phyloP scores from a whole-genome alignment of 2,797 vertebrate genomes.

The Apodemus agrarius region DNA sequence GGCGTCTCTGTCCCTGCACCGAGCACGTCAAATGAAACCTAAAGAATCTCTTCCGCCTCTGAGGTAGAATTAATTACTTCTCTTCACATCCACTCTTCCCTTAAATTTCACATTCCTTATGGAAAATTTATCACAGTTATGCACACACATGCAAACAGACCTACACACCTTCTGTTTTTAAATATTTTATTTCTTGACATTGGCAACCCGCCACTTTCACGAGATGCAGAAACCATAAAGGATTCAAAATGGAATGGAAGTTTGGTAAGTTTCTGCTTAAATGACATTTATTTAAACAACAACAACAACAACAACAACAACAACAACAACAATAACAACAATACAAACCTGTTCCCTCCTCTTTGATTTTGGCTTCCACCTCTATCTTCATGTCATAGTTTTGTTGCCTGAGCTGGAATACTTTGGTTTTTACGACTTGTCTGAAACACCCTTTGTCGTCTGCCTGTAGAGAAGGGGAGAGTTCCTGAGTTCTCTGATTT shows the following conservation, averaged over 20 bases:
- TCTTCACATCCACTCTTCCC: background rate
- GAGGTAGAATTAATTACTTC: background rate
- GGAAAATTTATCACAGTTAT: background rate
- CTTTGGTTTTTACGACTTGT: slow-evolving; percentile 79
- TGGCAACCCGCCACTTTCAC: background rate
- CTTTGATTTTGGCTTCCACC: slow-evolving; percentile 84
- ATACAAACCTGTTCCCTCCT: slow-evolving; percentile 86
- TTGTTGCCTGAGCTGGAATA: slow-evolving; percentile 80
- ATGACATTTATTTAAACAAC: background rate
- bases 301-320: too few relatives aligned
- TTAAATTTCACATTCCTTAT: background rate
- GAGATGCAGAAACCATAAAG: background rate
- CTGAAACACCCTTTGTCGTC: slow-evolving; percentile 85
- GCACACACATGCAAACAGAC: background rate
- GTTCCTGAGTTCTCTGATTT: background rate
- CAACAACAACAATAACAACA: too few relatives aligned
- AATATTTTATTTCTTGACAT: background rate
- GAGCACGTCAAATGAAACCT: background rate
- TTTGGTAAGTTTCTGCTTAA: background rate
- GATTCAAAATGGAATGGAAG: background rate
- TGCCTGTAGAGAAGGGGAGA: slow-evolving; percentile 77
- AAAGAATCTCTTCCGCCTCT: background rate
- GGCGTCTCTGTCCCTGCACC: background rate
- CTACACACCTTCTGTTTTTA: too few relatives aligned
- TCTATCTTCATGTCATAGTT: slow-evolving; percentile 77